A percentile compares a stretch with the other conserved stretches of the same genome.
phyloP scores from a whole-genome alignment of 2,113 vertebrate species.

The Pavo muticus region DNA sequence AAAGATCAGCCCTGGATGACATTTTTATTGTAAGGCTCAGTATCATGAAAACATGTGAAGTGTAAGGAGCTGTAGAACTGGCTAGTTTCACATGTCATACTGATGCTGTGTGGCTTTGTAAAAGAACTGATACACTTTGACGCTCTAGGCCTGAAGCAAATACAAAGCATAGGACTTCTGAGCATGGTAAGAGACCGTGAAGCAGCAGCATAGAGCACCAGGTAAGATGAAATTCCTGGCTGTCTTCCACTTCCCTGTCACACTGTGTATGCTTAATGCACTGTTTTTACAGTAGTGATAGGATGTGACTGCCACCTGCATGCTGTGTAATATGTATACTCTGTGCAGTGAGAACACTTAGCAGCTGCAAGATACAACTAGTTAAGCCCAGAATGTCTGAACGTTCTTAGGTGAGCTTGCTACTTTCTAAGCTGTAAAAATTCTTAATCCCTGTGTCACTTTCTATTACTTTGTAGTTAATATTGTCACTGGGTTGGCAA shows the following conservation, averaged over 20 bases:
- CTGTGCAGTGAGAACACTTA: constrained; percentile 12
- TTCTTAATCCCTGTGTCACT: constrained; percentile 49
- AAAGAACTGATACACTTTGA: constrained; percentile 85
- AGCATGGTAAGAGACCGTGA: constrained; percentile 83
- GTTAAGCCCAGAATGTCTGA: constrained; percentile 31
- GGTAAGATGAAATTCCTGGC: constrained; percentile 81
- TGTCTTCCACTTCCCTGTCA: constrained; percentile 78
- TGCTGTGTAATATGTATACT: constrained; percentile 33
- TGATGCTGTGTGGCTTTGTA: constrained; percentile 78
- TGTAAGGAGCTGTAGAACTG: constrained; percentile 82
- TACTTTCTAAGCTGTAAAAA: constrained; percentile 52
- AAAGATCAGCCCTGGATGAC: constrained; percentile 45
- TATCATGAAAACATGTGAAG: constrained; percentile 80
- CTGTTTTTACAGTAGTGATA: constrained; percentile 70
- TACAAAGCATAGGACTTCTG: constrained; percentile 63
- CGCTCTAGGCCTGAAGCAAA: constrained; percentile 81
- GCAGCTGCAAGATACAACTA: constrained; percentile 51
- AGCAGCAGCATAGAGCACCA: constrained; percentile 86
- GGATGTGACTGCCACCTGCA: constrained; percentile 78
- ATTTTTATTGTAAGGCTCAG: constrained; percentile 77
- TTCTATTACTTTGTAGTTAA: constrained; percentile 47
- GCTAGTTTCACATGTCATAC: constrained; percentile 86
- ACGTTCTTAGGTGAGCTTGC: constrained; percentile 47
- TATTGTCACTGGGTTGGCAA: constrained; percentile 33
- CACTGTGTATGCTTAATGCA: constrained; percentile 64